Evolutionary conservation across 2,797 vertebrate species (phyloP).

Genomic region (Danio albolineatus): DNA sequence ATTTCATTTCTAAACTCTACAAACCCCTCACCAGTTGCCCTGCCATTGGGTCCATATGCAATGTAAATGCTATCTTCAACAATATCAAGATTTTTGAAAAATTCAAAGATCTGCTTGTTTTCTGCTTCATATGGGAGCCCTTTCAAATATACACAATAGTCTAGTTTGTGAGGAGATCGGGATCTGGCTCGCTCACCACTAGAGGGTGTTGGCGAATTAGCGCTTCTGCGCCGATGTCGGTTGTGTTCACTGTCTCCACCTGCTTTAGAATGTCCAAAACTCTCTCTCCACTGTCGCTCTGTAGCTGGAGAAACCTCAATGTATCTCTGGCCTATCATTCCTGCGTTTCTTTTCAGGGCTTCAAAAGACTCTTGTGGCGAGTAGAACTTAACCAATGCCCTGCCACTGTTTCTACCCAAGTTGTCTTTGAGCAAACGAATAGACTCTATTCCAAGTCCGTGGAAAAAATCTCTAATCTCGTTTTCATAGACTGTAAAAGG

Average conservation of each 20-base stretch:
- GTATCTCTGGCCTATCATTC: slow-evolving; percentile 95
- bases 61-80: slow-evolving; percentile 98
- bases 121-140: slow-evolving; percentile 97
- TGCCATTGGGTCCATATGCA: slow-evolving; percentile 94
- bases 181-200: slow-evolving; percentile 90
- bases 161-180: slow-evolving; percentile 93
- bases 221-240: slow-evolving; percentile 70
- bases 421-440: slow-evolving; percentile 90
- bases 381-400: slow-evolving; percentile 94
- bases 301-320: slow-evolving; percentile 92
- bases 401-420: slow-evolving; percentile 90
- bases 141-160: slow-evolving; percentile 95
- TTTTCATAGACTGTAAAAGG: slow-evolving; percentile 90
- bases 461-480: slow-evolving; percentile 94
- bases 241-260: slow-evolving; percentile 63
- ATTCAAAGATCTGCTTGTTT: slow-evolving; percentile 96
- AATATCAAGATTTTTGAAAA: slow-evolving; percentile 95
- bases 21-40: slow-evolving; percentile 97
- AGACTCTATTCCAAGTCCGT: slow-evolving; percentile 90
- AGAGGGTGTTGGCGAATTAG: slow-evolving; percentile 64
- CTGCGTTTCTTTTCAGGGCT: slow-evolving; percentile 92
- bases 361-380: slow-evolving; percentile 95
- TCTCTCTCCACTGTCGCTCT: slow-evolving; percentile 91
- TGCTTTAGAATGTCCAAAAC: slow-evolving; percentile 53
- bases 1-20: slow-evolving; percentile 94